Evolutionary conservation across 2,888 invertebrate genomes (phyloP), one percentile per base, ranked within the genome.

Genomic region (Folsomia candida): DNA sequence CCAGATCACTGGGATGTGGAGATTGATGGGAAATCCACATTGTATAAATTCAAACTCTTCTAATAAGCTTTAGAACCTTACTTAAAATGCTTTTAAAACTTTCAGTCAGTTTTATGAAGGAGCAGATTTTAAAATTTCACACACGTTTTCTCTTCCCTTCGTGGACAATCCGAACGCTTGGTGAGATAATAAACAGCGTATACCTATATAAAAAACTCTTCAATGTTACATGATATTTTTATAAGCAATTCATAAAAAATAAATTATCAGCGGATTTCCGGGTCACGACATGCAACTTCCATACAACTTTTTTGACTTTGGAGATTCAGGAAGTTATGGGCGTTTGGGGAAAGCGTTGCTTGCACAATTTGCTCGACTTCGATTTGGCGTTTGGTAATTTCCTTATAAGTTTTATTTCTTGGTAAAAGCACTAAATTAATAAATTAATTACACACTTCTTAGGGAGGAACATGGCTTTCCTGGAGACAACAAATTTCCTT

Each of bases 121-220:
- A 24, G 72, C 77, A 0, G 77, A 73, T 37, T 37, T 78, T 18
- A 65, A 76, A 47, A 65, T 77, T 20, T 72, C 73, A 1, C 51
- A 58, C 9, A 47, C 67, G 27, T 67, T 68, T 18, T 1, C 60
- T 4, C 27, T 61, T 24, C 72, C 77, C 0, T 54, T 69, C 20
- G 72, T 67, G 1, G 72, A 78, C 51, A 76, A 77, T 68, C 78
- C 78, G 9, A 76, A 78, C 61, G 47, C 71, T 22, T 79, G n/a
- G n/a, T n/a, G n/a, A n/a, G n/a, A n/a, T n/a, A n/a, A n/a, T n/a
- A n/a, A n/a, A n/a, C n/a, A n/a, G n/a, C n/a, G n/a, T n/a, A n/a
- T n/a, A n/a, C n/a, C n/a, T n/a, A n/a, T n/a, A n/a, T n/a, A n/a
- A n/a, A n/a, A n/a, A n/a, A n/a, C n/a, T n/a, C n/a, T n/a, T n/a